Percentiles rank a stretch among this genome's conserved stretches.
Evolutionary conservation across 2,888 invertebrate genomes (phyloP).

Genomic region (Scaptomyza flava): DNA sequence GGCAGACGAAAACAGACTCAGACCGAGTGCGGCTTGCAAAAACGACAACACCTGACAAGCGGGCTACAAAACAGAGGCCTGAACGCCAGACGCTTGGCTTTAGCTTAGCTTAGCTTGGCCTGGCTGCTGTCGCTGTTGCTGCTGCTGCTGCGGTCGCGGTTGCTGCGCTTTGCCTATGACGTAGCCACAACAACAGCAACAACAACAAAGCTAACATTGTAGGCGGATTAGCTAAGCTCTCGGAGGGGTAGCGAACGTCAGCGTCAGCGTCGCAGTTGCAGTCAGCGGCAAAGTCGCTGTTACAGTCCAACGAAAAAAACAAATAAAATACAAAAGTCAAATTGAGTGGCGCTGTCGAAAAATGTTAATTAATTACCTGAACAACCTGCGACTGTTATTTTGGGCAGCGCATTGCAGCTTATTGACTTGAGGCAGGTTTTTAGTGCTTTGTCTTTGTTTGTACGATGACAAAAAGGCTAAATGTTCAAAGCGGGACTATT

Average conservation of each 20-base stretch:
- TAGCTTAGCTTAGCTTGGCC: conserved; percentile 12
- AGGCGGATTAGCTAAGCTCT: conserved; percentile 42
- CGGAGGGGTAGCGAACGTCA: conserved; percentile 16
- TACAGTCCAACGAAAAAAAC: neutral
- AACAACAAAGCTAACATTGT: conserved; percentile 17
- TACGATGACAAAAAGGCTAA: neutral
- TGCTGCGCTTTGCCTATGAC: conserved; percentile 34
- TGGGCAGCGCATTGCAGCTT: conserved; percentile 7
- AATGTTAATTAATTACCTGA: conserved; percentile 56
- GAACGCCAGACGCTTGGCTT: conserved; percentile 21
- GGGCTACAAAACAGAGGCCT: conserved; percentile 40
- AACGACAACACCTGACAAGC: conserved; percentile 78
- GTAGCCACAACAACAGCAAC: neutral
- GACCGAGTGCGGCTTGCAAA: conserved; percentile 76
- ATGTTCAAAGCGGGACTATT: conserved; percentile 4
- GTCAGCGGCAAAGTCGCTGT: conserved; percentile 2
- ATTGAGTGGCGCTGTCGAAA: conserved; percentile 50
- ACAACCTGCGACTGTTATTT: conserved; percentile 21
- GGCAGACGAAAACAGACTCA: conserved; percentile 82
- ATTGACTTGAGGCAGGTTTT: conserved; percentile 7
- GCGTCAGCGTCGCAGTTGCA: conserved; percentile 3
- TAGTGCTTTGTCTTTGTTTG: neutral
- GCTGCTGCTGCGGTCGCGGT: neutral
- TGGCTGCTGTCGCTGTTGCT: neutral
- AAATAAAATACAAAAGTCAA: conserved; percentile 28